Conservation (phyloP, 2,888 invertebrate genomes). For the Silvanus unidentatus region DNA sequence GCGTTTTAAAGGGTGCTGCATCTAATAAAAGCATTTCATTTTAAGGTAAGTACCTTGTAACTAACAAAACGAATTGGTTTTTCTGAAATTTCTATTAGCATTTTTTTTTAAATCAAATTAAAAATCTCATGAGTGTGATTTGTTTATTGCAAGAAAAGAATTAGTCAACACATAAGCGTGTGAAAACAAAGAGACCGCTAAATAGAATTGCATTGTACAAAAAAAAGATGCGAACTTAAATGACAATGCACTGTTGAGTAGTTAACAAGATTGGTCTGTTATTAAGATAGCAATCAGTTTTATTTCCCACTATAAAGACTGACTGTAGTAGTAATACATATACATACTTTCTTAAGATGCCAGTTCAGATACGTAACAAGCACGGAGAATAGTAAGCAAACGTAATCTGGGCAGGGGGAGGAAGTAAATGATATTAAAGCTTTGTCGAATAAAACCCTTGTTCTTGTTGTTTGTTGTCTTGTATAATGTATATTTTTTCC, state of each 20-base stretch:
- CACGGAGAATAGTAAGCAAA: neutral
- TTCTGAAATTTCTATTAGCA: too few species aligned
- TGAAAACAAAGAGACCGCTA: too few species aligned
- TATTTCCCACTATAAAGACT: conserved; percentile 46
- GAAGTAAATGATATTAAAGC: conserved; percentile 31
- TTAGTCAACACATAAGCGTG: too few species aligned
- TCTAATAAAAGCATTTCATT: too few species aligned
- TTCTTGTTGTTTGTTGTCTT: conserved; percentile 19
- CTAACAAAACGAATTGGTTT: too few species aligned
- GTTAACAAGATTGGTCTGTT: conserved; percentile 48
- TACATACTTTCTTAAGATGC: conserved; percentile 42
- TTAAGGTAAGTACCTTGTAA: too few species aligned
- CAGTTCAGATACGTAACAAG: conserved; percentile 24
- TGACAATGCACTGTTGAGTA: conserved; percentile 43
- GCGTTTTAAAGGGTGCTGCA: too few species aligned
- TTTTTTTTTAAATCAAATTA: too few species aligned
- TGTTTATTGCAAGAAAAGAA: too few species aligned
- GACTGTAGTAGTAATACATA: conserved; percentile 34
- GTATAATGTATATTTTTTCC: neutral
- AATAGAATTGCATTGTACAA: too few species aligned
- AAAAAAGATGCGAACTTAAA: conserved; percentile 22
- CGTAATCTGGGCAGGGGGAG: conserved; percentile 18
- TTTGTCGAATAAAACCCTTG: conserved; percentile 29
- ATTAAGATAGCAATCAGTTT: conserved; percentile 49
- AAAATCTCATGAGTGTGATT: too few species aligned